Base-by-base conservation (phyloP, 1,140 invertebrate species). In the Meteorus sp. region DNA sequence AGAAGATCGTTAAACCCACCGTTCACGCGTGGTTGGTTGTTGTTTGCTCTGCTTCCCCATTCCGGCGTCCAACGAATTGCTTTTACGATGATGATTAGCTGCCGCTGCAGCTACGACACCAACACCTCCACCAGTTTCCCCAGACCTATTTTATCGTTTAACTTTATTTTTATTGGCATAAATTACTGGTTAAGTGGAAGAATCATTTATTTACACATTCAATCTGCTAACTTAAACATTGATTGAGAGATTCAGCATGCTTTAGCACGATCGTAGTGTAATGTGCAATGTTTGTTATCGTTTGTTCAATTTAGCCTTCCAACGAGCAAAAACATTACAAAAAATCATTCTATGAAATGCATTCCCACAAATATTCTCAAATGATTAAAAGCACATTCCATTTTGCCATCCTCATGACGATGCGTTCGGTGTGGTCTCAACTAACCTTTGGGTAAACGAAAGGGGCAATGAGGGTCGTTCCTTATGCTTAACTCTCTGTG, bases 51-150 rank as follows among this genome's bases (percentile, higher is more conserved):
- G 73, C 61, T 76, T 79, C 60, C 73, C 77, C 63, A 74, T 84
- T 35, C 83, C 83, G 8, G 89, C 89, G 74, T 92, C 90, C 13
- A 92, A 77, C 17, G 89, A 91, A 67, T 91, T 89, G 22, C 89
- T 91, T 77, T 92, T 92, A 48, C 89, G 84, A 73, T 92, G 90
- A 68, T 84, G 86, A 72, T 76, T 79, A 33, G 69, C 72, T 27
- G 64, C 64, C 17, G 68, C 68, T 4, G 64, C 61, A 45, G 65
- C 67, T 39, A 68, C 71, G 35, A 69, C 68, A 51, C 66, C 70
- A 43, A 69, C 68, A 51, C 66, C 70, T 45, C 69, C 71, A 31
- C 69, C 68, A 8, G 71, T 62, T 35, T 78, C 77, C 11, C 61
- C 65, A 23, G 75, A 73, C 70, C 78, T 80, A 64, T 65, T n/a